Base-by-base conservation (phyloP, 2,888 invertebrate species). In the Cheilosia grossa region DNA sequence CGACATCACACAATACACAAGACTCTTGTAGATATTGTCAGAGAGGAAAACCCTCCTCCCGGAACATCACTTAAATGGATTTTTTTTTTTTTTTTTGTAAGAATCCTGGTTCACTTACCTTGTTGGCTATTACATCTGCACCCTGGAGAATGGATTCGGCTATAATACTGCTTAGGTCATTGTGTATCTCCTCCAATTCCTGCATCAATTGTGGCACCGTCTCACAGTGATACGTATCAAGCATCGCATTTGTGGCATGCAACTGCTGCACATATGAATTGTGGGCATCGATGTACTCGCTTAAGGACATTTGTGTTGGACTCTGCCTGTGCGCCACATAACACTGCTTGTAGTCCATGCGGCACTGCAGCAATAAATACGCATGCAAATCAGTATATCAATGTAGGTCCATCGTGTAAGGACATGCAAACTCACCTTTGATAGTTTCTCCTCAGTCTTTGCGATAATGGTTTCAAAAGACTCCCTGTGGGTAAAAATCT, bases 261-360 rank as follows among this genome's bases (percentile, higher is more conserved):
- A 98, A 93, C 90, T 98, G 98, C 88, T 98, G 97, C 85, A 98
- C 96, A 93, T 98, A 98, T 87, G 96, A 96, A 93, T 98, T 98
- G 93, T 98, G 98, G 15, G 97, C 95, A 91, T 98, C 97, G 91
- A 97, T 96, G 92, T 98, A 98, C 73, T 95, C 94, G 77, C 95
- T 95, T 88, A 96, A 92, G 70, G 94, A 94, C 51, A 94, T 94
- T 74, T 95, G 95, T 88, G 94, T 96, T 83, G 95, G 95, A 88
- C 93, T 94, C 89, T 95, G 94, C 91, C 96, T 94, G 92, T 97
- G 96, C 87, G 94, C 94, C 89, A 96, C 93, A 92, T 97, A 98
- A 59, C 97, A 95, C 80, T 95, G 94, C 89, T 97, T 95, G 93
- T 98, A 98, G 89, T 97, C 97, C 90, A 95, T 94, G 81, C 98